These are phyloP conservation scores for Micropoecilia bifurca DNA, from an alignment of 2,797 vertebrate genomes.

Conservation along the genomic window DNA sequence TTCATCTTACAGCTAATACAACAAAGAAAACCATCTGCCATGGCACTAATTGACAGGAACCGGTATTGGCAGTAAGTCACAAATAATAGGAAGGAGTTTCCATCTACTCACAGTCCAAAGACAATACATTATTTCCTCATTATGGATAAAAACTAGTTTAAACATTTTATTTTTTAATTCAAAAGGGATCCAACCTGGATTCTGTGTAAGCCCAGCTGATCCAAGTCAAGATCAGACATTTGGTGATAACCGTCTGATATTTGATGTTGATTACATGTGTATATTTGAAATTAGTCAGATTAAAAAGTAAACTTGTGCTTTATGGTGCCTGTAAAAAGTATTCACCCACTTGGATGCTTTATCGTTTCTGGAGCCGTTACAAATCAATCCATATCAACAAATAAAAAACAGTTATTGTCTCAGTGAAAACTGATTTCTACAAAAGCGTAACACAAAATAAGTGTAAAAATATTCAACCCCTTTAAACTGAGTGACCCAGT, in stretches of 20 bases:
- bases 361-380: not conserved
- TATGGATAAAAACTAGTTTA: not conserved
- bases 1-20: not conserved
- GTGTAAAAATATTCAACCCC: not conserved
- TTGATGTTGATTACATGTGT: not conserved
- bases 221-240: not conserved
- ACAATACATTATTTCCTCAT: not conserved
- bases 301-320: not conserved
- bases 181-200: not conserved
- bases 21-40: conserved; percentile 20
- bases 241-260: not conserved
- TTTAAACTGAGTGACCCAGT: not conserved
- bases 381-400: not conserved
- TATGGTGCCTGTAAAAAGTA: not conserved
- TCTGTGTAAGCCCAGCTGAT: not conserved
- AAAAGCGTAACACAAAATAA: not conserved
- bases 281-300: not conserved
- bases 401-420: not conserved
- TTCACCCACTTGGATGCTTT: not conserved
- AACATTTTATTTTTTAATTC: not conserved
- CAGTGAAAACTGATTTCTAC: not conserved
- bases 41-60: not conserved
- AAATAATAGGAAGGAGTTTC: not conserved
- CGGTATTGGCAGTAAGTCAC: not conserved
- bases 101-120: not conserved